Evolutionary conservation across 2,113 vertebrate genomes (phyloP).

Genomic region (Pseudorasbora parva): DNA sequence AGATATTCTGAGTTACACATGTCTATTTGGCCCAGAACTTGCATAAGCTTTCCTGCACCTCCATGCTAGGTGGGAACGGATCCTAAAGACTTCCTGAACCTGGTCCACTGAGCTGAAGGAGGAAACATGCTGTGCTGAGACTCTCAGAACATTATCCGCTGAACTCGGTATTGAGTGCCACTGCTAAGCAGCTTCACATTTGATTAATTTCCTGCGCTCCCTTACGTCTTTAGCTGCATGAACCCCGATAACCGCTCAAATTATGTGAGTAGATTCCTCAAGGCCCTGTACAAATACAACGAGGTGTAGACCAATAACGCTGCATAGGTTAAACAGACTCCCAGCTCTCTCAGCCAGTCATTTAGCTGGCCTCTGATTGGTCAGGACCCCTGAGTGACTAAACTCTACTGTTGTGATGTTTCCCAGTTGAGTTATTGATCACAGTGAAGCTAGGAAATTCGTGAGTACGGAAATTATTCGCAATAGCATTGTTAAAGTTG

Average conservation of each 20-base stretch:
- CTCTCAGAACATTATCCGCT: not conserved
- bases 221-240: conserved; percentile 56
- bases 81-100: conserved; percentile 66
- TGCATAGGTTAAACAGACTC: conserved; percentile 23
- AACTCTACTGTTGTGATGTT: conserved; percentile 56
- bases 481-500: not conserved
- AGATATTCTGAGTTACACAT: conserved; percentile 53
- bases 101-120: conserved; percentile 36
- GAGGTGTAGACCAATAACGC: not conserved
- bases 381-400: conserved; percentile 68
- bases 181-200: conserved; percentile 3
- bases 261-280: conserved; percentile 27
- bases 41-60: conserved; percentile 60
- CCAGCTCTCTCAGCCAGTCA: conserved; percentile 59
- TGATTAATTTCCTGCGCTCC: not conserved
- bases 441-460: conserved; percentile 70
- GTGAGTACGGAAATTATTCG: conserved; percentile 57
- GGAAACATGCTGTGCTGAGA: not conserved
- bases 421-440: conserved; percentile 64
- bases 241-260: not conserved
- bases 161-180: not conserved
- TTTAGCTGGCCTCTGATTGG: conserved; percentile 59
- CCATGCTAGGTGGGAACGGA: conserved; percentile 58
- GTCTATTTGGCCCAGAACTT: conserved; percentile 60
- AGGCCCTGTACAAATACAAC: conserved; percentile 25